Evolutionary conservation across 2,888 invertebrate genomes (phyloP).

Genomic region (Tenthredo amoena): DNA sequence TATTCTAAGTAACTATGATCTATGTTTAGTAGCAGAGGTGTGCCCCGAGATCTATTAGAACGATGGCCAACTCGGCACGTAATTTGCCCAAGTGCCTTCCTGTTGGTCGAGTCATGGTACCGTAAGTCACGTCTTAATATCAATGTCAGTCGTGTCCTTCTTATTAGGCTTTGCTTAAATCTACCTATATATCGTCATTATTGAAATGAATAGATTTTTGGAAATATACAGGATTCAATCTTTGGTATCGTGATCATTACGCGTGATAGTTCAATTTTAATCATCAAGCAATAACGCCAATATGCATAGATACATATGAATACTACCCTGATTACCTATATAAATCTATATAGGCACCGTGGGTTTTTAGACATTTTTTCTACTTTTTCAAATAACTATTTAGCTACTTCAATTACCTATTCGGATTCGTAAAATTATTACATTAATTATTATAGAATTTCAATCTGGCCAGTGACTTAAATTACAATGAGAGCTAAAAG

Average conservation of each 20-base stretch:
- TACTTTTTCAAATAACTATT: slow-evolving; percentile 4
- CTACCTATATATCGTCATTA: not conserved
- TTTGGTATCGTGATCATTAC: not conserved
- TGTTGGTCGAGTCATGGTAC: slow-evolving; percentile 75
- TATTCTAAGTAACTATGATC: slow-evolving; percentile 53
- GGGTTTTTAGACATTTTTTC: slow-evolving; percentile 1
- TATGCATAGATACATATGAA: not conserved
- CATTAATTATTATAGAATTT: slow-evolving; percentile 1
- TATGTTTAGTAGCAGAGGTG: slow-evolving; percentile 58
- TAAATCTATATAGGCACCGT: not conserved
- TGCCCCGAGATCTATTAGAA: slow-evolving; percentile 70
- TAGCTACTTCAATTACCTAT: not conserved
- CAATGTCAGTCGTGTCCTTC: slow-evolving; percentile 49
- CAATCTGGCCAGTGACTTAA: slow-evolving; percentile 11
- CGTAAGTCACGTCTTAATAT: slow-evolving; percentile 67
- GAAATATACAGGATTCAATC: slow-evolving; percentile 16
- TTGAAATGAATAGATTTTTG: not conserved
- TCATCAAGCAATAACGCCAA: slow-evolving; percentile 15
- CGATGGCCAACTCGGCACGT: slow-evolving; percentile 76
- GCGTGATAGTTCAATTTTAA: not conserved
- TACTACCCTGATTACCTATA: not conserved
- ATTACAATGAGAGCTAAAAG: not conserved
- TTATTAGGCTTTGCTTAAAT: not conserved
- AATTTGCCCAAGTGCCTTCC: slow-evolving; percentile 77
- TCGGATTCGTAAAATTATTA: not conserved